Evolutionary conservation across 2,888 invertebrate species (phyloP).

Genomic region (Balanococcus diminutus): DNA sequence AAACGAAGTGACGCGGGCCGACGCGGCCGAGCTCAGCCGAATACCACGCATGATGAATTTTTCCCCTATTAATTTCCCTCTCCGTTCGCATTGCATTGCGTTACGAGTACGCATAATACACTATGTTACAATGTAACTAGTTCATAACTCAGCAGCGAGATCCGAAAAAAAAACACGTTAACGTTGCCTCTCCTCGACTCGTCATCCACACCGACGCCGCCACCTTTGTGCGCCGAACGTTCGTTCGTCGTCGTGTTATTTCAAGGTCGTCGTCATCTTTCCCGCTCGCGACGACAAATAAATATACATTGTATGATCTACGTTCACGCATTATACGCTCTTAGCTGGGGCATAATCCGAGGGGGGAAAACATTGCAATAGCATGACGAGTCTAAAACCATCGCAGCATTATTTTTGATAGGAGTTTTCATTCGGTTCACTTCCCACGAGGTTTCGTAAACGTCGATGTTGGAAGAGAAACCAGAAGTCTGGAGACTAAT

Average conservation of each 20-base stretch:
- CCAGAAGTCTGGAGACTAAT: too few species aligned
- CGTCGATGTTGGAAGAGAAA: too few species aligned
- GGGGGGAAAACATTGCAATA: too few species aligned
- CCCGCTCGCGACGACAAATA: background rate
- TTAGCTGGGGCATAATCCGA: too few species aligned
- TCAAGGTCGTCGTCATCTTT: background rate
- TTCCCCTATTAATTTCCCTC: background rate
- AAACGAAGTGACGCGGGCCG: background rate
- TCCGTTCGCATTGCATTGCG: background rate
- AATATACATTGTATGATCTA: too few species aligned
- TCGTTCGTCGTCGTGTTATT: background rate
- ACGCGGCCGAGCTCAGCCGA: background rate
- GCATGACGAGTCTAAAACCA: too few species aligned
- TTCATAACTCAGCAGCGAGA: background rate
- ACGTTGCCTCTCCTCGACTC: background rate
- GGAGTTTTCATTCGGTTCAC: too few species aligned
- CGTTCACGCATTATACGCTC: too few species aligned
- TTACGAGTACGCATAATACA: too few species aligned
- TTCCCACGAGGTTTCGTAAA: too few species aligned
- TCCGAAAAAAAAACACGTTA: background rate
- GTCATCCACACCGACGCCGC: background rate
- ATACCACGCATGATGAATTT: background rate
- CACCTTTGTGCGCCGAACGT: background rate
- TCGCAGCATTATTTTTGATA: too few species aligned
- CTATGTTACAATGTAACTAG: background rate